Evolutionary conservation across 2,797 vertebrate genomes (phyloP).

Genomic region (Labeo calbasu): DNA sequence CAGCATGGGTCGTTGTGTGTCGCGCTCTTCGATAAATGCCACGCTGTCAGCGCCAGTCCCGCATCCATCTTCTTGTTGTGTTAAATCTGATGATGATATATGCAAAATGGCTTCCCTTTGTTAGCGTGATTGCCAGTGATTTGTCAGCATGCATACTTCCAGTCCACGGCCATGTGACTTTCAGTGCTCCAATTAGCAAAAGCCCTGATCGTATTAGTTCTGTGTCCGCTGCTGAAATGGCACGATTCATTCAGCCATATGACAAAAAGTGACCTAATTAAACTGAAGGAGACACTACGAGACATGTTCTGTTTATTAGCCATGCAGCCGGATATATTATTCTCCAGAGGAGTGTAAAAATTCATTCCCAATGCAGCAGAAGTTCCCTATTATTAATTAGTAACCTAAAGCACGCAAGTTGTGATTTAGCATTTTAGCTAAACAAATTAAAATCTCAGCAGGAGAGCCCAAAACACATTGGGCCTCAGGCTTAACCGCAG

Average conservation of each 20-base stretch:
- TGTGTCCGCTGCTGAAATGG: slow-evolving; percentile 46
- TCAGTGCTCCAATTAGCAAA: slow-evolving; percentile 56
- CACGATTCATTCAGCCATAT: slow-evolving; percentile 54
- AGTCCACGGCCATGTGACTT: slow-evolving; percentile 53
- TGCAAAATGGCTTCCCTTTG: slow-evolving; percentile 59
- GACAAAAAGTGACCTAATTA: slow-evolving; percentile 55
- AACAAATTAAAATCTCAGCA: slow-evolving; percentile 55
- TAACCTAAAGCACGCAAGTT: slow-evolving; percentile 52
- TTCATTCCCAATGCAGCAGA: slow-evolving; percentile 12
- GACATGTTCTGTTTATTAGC: slow-evolving; percentile 49
- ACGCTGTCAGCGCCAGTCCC: slow-evolving; percentile 28
- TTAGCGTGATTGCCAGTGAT: slow-evolving; percentile 60
- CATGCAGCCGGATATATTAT: background rate
- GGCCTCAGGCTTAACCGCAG: slow-evolving; percentile 28
- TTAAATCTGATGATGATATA: slow-evolving; percentile 56
- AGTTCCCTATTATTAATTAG: slow-evolving; percentile 48
- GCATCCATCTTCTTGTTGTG: slow-evolving; percentile 60
- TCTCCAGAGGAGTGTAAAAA: slow-evolving; percentile 39
- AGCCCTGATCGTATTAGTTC: slow-evolving; percentile 53
- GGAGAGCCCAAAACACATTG: slow-evolving; percentile 42
- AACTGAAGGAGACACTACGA: slow-evolving; percentile 30
- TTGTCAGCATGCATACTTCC: slow-evolving; percentile 49
- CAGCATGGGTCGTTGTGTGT: slow-evolving; percentile 53
- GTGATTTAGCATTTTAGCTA: slow-evolving; percentile 55
- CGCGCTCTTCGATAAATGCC: slow-evolving; percentile 40